Conservation (phyloP, 2,113 vertebrate species). For the Daphoenositta chrysoptera region DNA sequence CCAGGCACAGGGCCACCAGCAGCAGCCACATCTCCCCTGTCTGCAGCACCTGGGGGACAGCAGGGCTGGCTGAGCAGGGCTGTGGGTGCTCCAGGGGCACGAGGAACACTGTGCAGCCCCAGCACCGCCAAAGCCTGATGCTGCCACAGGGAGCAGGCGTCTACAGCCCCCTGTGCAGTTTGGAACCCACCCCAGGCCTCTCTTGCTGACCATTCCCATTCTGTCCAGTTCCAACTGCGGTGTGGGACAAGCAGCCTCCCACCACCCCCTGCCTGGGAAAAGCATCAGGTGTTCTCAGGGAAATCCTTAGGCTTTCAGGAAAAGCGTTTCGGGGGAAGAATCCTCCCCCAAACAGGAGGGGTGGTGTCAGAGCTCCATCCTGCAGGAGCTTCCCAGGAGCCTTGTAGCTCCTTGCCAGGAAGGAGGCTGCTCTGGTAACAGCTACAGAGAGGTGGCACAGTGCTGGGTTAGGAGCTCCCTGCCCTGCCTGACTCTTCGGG, state of each 20-base stretch:
- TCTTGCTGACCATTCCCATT: neutral
- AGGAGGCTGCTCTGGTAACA: neutral
- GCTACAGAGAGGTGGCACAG: neutral
- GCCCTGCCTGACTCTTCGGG: neutral
- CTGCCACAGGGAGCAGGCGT: neutral
- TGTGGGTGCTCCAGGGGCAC: accelerated
- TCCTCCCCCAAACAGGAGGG: neutral
- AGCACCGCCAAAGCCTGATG: neutral
- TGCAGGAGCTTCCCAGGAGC: neutral
- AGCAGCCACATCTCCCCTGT: neutral
- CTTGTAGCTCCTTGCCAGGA: neutral
- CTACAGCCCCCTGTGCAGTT: neutral
- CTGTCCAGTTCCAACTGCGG: neutral
- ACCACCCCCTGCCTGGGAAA: neutral
- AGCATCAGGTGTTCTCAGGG: neutral
- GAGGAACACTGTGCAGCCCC: accelerated
- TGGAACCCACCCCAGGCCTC: neutral
- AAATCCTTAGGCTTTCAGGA: neutral
- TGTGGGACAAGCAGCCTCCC: neutral
- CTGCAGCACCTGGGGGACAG: neutral
- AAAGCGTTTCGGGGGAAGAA: neutral
- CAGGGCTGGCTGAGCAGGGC: accelerated
- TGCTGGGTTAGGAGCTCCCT: neutral
- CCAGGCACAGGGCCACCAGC: neutral
- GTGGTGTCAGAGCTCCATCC: neutral